These are phyloP conservation scores for Blastobasis lacticolella DNA, from an alignment of 2,888 invertebrate species.

Conservation along the genomic window DNA sequence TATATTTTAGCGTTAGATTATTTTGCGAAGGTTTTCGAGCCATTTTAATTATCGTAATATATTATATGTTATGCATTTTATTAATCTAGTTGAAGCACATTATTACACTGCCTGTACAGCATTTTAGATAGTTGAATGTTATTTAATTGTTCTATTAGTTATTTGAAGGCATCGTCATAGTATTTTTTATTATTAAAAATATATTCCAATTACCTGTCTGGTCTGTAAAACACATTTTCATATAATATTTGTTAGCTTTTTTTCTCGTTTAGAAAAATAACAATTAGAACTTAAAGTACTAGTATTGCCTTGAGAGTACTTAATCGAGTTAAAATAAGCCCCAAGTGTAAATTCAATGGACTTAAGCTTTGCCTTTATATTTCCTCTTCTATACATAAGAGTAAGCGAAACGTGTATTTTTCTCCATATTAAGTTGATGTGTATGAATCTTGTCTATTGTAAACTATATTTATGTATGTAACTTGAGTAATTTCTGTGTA, in stretches of 20 bases:
- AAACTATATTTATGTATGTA: constrained; percentile 24
- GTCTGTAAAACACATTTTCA: too few relatives aligned
- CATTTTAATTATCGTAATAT: constrained; percentile 7
- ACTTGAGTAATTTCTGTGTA: constrained; percentile 49
- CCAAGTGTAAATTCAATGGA: constrained; percentile 26
- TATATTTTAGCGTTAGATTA: background rate
- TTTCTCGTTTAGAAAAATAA: too few relatives aligned
- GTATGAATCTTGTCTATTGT: constrained; percentile 17
- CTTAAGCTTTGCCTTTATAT: constrained; percentile 48
- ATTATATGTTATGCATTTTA: constrained; percentile 6
- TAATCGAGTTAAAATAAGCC: background rate
- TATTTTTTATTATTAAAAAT: too few relatives aligned
- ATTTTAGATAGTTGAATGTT: constrained; percentile 7
- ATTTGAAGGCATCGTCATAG: background rate
- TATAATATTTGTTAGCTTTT: too few relatives aligned
- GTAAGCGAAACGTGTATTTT: constrained; percentile 41
- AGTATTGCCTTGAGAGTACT: too few relatives aligned
- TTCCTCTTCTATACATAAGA: constrained; percentile 36
- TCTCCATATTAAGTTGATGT: constrained; percentile 30
- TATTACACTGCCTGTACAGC: constrained; percentile 8
- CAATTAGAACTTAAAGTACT: too few relatives aligned
- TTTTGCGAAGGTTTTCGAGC: constrained; percentile 1
- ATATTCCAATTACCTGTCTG: too few relatives aligned
- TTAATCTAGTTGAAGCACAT: constrained; percentile 3
- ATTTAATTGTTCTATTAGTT: background rate